Conservation (phyloP, 2,113 vertebrate species). For the Ptyas mucosa region DNA sequence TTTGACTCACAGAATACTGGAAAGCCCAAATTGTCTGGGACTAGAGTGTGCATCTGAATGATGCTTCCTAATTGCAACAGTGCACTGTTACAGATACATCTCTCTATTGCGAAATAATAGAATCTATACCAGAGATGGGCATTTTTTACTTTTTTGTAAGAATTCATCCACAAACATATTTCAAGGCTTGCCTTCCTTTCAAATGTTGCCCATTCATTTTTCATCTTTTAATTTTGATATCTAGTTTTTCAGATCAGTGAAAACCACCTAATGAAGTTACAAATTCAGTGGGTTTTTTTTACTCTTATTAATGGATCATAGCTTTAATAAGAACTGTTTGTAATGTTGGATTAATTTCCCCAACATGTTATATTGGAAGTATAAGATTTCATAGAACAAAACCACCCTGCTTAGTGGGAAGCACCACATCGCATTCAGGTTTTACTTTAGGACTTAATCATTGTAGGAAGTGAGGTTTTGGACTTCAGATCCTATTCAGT, state of each 20-base stretch:
- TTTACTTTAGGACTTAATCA: not conserved
- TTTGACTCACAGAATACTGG: not conserved
- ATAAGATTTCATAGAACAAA: not conserved
- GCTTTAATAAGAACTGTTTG: not conserved
- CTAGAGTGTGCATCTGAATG: not conserved
- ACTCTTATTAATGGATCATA: not conserved
- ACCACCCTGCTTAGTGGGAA: not conserved
- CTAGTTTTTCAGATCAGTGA: not conserved
- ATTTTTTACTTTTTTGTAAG: not conserved
- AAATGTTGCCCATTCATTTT: not conserved
- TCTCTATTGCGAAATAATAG: not conserved
- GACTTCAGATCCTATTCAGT: not conserved
- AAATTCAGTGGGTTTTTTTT: not conserved
- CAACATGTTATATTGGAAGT: not conserved
- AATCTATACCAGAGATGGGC: not conserved
- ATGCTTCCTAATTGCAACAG: not conserved
- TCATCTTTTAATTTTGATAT: not conserved
- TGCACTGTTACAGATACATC: not conserved
- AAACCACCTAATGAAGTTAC: not conserved
- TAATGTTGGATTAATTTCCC: not conserved
- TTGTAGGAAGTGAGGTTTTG: not conserved
- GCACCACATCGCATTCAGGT: not conserved
- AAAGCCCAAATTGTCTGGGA: not conserved
- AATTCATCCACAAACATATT: not conserved
- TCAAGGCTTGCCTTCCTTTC: not conserved